Conservation (phyloP, 2,113 vertebrate species). For the Gymnorhina tibicen region DNA sequence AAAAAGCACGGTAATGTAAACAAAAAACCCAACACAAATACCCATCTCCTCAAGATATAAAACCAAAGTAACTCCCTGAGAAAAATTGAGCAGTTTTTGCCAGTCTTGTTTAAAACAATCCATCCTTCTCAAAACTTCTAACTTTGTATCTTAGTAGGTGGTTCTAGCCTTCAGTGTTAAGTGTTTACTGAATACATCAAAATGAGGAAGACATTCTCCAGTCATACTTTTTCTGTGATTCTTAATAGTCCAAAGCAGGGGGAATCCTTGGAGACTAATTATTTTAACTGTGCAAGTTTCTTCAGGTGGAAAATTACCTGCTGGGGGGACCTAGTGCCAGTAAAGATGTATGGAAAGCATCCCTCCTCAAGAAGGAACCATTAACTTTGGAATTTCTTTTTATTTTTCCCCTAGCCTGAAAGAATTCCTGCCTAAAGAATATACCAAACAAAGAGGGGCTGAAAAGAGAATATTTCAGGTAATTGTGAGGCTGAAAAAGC, state of each 20-base stretch:
- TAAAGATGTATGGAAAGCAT: neutral
- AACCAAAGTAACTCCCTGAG: neutral
- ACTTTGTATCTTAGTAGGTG: neutral
- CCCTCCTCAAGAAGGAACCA: neutral
- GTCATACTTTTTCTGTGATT: neutral
- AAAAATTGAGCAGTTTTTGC: neutral
- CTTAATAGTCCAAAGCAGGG: neutral
- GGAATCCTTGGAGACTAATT: neutral
- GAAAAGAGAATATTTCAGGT: constrained; percentile 85
- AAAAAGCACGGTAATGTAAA: neutral
- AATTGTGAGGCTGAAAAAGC: constrained; percentile 9
- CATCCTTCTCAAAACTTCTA: neutral
- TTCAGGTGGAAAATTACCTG: neutral
- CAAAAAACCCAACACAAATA: neutral
- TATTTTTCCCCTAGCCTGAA: constrained; percentile 68
- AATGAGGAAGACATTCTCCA: neutral
- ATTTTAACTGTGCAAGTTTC: neutral
- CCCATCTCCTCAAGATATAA: neutral
- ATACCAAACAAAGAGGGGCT: constrained; percentile 82
- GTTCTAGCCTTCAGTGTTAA: neutral
- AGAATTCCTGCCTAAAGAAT: constrained; percentile 85
- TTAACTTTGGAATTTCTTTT: neutral
- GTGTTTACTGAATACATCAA: neutral
- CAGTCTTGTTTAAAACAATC: neutral
- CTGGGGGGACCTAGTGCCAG: neutral